Evolutionary conservation across 2,888 invertebrate genomes (phyloP).

Genomic region (Limenitis camilla): DNA sequence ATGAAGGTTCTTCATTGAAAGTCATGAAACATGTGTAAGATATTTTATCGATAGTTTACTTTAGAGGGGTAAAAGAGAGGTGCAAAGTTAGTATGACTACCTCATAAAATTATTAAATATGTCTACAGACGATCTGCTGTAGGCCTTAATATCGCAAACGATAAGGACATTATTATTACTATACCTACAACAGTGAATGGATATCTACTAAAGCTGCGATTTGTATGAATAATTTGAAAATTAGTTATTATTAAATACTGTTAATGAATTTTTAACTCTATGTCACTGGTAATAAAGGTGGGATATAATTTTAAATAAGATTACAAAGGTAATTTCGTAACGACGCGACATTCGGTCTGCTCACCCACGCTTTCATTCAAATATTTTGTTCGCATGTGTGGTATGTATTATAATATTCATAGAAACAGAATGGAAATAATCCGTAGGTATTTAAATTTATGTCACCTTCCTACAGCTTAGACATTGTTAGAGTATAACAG

Average conservation of each 20-base stretch:
- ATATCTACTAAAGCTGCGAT: constrained; percentile 14
- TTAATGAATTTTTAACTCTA: constrained; percentile 14
- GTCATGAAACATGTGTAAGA: no score
- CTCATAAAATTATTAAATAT: no score
- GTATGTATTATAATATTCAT: constrained; percentile 3
- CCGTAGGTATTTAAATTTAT: neutral
- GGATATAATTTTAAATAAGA: constrained; percentile 3
- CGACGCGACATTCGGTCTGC: constrained; percentile 55
- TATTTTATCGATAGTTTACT: no score
- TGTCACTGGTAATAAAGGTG: neutral
- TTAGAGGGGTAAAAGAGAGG: no score
- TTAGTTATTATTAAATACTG: constrained; percentile 12
- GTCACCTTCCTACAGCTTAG: no score
- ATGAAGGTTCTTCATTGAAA: no score
- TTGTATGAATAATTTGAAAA: constrained; percentile 21
- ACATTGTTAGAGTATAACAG: neutral
- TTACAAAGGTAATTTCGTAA: constrained; percentile 45
- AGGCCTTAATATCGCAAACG: no score
- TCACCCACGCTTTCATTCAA: constrained; percentile 62
- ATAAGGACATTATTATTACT: no score
- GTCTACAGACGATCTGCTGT: no score
- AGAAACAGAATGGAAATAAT: constrained; percentile 1
- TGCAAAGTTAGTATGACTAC: no score
- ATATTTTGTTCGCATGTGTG: constrained; percentile 39
- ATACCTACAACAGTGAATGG: constrained; percentile 10